Evolutionary conservation across 2,113 vertebrate species (phyloP), one percentile per base, ranked within the genome.

Genomic region (Sceloporus undulatus): DNA sequence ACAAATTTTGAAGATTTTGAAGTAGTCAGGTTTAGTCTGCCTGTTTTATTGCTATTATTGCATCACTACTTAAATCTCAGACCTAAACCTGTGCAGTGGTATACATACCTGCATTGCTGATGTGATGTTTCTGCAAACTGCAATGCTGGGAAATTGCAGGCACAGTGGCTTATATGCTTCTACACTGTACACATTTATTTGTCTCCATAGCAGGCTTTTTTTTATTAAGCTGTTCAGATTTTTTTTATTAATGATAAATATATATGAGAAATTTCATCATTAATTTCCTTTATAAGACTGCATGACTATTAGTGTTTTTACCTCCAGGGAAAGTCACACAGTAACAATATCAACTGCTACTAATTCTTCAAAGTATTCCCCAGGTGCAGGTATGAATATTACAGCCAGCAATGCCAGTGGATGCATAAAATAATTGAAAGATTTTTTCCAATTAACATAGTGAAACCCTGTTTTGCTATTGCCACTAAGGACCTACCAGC

Each of bases 331-430:
- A 94, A 94, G 82, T 19, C 0, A 0, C 65, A 89, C 84, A 85
- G 90, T 90, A 88, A 76, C 86, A 94, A 89, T 93, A 92, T 86
- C 81, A 94, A 85, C 88, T 90, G 29, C 40, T 86, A 93, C 93
- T 94, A 93, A 94, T 14, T 92, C 84, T 89, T 94, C 74, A 87
- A 93, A 93, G 84, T 95, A 95, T 84, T 93, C 87, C 90, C 91
- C 78, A 86, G 87, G 86, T 75, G 70, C 19, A 88, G n/a, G 82
- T 87, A 1, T 90, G 71, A 73, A 93, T 91, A 91, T 83, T 42
- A 74, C 21, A 87, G 84, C 92, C 88, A 83, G 71, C 90, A 9
- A 86, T 79, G 38, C 40, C 91, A 89, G 91, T 91, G 87, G 92
- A 93, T 83, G 42, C 82, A 91, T 90, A 75, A 86, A 85, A 89